Conservation (phyloP, 1,140 invertebrate genomes). For the Drosophila fuyamai region DNA sequence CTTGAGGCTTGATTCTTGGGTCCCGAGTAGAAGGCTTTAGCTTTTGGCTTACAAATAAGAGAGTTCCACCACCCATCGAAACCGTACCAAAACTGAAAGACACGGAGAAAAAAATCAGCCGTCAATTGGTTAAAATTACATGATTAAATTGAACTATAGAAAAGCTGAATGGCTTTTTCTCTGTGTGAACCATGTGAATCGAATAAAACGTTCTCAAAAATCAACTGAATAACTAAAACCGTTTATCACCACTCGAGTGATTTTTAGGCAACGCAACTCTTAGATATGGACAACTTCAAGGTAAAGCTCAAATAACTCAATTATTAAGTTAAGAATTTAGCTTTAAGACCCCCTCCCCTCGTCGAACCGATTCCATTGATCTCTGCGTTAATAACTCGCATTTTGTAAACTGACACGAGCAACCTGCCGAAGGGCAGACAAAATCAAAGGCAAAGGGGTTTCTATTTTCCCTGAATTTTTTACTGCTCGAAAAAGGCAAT, state of each 20-base stretch:
- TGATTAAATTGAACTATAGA: too few species aligned
- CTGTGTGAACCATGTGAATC: conserved; percentile 13
- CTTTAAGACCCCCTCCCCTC: conserved; percentile 10
- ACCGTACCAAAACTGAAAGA: not conserved
- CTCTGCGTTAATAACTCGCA: conserved; percentile 18
- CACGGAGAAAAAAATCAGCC: conserved; percentile 1
- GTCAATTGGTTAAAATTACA: conserved; percentile 2
- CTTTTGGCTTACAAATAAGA: conserved; percentile 50
- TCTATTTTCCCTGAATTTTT: conserved; percentile 23
- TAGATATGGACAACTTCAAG: conserved; percentile 71
- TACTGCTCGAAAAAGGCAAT: conserved; percentile 13
- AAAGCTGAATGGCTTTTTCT: not conserved
- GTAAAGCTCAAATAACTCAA: conserved; percentile 46
- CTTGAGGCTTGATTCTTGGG: conserved; percentile 44
- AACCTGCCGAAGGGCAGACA: conserved; percentile 13
- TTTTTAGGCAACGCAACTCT: conserved; percentile 61
- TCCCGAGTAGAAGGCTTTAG: conserved; percentile 46
- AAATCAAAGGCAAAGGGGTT: conserved; percentile 37
- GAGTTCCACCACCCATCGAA: conserved; percentile 38
- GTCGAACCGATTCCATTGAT: conserved; percentile 18
- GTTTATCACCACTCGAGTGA: conserved; percentile 53
- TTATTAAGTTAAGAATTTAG: conserved; percentile 32
- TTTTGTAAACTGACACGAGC: conserved; percentile 23
- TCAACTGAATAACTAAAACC: conserved; percentile 20
- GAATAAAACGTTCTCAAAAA: conserved; percentile 19